Evolutionary conservation across 2,113 vertebrate genomes (phyloP).

Genomic region (Erythrocercus mccallii): DNA sequence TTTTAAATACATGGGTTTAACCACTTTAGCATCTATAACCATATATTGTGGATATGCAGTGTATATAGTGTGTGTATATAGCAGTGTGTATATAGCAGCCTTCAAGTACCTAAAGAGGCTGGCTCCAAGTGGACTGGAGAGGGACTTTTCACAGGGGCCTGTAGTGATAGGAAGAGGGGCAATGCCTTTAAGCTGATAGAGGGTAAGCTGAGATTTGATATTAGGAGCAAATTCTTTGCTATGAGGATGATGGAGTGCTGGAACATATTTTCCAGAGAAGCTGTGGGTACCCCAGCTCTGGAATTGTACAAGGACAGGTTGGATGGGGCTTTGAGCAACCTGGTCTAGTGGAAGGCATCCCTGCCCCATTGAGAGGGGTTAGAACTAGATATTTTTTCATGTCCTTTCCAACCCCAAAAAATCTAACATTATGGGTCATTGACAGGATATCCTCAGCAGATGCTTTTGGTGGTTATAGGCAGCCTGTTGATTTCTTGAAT

Average conservation of each 20-base stretch:
- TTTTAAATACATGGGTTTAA: neutral
- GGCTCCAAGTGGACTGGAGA: neutral
- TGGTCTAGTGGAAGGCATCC: neutral
- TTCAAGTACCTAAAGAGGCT: neutral
- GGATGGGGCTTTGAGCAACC: neutral
- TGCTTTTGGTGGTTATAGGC: neutral
- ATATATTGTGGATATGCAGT: neutral
- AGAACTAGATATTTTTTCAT: neutral
- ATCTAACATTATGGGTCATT: neutral
- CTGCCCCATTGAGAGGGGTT: neutral
- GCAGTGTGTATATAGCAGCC: neutral
- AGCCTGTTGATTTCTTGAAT: neutral
- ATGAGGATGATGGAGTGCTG: too few relatives aligned
- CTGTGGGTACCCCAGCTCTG: neutral
- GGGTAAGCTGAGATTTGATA: accelerated
- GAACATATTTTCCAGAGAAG: neutral
- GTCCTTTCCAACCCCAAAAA: neutral
- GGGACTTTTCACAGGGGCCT: neutral
- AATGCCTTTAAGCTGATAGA: neutral
- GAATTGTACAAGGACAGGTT: neutral
- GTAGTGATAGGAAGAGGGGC: neutral
- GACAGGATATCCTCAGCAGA: neutral
- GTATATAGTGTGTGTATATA: too few relatives aligned
- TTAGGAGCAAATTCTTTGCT: neutral
- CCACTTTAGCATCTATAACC: neutral